Conservation (phyloP, 2,888 invertebrate genomes). For the Tipula confusa region DNA sequence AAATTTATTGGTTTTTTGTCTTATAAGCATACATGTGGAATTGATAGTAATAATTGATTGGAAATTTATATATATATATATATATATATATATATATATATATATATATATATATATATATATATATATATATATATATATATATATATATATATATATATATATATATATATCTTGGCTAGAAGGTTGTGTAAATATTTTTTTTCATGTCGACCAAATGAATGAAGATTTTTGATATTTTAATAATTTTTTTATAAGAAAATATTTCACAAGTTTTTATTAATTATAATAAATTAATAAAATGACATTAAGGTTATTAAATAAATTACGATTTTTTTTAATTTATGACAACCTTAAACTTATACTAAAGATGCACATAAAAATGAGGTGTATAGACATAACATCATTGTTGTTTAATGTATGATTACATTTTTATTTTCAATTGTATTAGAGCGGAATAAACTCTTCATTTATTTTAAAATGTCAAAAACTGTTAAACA, state of each 20-base stretch:
- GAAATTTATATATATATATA: too few relatives aligned
- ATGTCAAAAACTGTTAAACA: too few relatives aligned
- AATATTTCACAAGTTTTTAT: slow-evolving; percentile 12
- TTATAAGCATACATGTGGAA: not conserved
- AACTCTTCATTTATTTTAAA: too few relatives aligned
- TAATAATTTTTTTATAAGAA: not conserved
- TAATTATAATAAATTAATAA: not conserved
- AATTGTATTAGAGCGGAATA: not conserved
- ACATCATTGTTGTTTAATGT: not conserved
- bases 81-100: too few relatives aligned
- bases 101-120: too few relatives aligned
- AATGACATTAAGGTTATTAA: slow-evolving; percentile 17
- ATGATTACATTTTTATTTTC: not conserved
- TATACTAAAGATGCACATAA: not conserved
- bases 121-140: too few relatives aligned
- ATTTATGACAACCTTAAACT: not conserved
- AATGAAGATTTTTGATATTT: not conserved
- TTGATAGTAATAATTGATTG: slow-evolving; percentile 1
- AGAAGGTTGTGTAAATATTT: slow-evolving; percentile 15
- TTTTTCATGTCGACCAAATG: not conserved
- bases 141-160: too few relatives aligned
- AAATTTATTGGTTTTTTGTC: slow-evolving; percentile 7
- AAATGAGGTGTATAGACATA: not conserved
- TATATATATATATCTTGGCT: not conserved
- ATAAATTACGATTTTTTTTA: not conserved